Evolutionary conservation across 1,140 invertebrate genomes (phyloP), one percentile per base, ranked within the genome.

Genomic region (Hetaerina americana): DNA sequence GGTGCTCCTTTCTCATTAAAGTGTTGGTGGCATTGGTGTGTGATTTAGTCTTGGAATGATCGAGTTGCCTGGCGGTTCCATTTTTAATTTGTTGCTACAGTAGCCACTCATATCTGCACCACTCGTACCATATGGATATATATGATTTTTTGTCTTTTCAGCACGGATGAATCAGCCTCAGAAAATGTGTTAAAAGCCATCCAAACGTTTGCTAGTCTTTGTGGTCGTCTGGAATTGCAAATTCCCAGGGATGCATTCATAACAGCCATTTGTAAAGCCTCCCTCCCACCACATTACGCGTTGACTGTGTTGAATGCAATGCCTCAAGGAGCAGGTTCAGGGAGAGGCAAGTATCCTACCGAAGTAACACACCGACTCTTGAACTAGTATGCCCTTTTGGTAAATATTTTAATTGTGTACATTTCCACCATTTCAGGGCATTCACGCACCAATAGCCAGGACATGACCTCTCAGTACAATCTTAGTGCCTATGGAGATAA

Each of bases 281-380:
- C 95, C 0, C 83, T 99, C 72, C 97, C 97, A 2, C 93, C 94
- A 8, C 94, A 96, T 82, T 99, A 98, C 83, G 94, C 94, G 18
- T 85, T 96, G 72, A 93, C 92, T 6, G 91, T 96, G 29, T 85
- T 97, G 67, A 92, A 91, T 74, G 83, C 83, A 67, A 82, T 85
- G 66, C 82, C 84, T 6, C 84, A 84, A 66, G 84, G 84, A 40
- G 80, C 80, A 70, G 78, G 82, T 3, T 81, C 78, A 57, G 80
- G 77, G 2, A 79, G 81, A 77, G 78, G 80, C 67, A 78, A 77
- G 0, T 66, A 75, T 12, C 49, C 49, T 57, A n/a, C 10, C 49
- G 49, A 10, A 10, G 49, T n/a, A 57, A n/a, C n/a, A 57, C 49
- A 57, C 10, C 49, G 10, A 57, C 49, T n/a, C 76, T 73, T 83